These are phyloP conservation scores for Megaptera novaeangliae DNA, from an alignment of 2,113 vertebrate species.

Conservation along the genomic window DNA sequence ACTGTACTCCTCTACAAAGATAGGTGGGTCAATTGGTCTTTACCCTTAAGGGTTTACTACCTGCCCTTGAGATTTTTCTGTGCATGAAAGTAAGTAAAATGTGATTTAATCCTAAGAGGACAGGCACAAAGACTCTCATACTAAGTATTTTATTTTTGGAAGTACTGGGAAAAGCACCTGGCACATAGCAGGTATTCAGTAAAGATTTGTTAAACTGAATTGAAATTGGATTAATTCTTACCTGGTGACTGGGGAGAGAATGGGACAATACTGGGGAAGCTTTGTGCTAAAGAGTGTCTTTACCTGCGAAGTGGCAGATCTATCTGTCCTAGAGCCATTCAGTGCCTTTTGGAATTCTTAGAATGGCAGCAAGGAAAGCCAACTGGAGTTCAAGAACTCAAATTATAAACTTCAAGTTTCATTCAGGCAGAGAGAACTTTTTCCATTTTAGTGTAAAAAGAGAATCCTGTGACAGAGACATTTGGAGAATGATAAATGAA, in stretches of 20 bases:
- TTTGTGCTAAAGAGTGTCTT: conserved; percentile 21
- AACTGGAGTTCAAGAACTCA: background rate
- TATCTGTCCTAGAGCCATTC: background rate
- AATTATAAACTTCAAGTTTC: conserved; percentile 16
- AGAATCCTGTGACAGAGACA: background rate
- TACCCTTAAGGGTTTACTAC: background rate
- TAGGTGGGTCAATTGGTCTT: background rate
- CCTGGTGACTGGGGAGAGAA: background rate
- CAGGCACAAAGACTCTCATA: background rate
- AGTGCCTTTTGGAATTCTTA: background rate
- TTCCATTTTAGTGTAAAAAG: background rate
- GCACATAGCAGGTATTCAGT: background rate
- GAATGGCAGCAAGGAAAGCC: conserved; percentile 23
- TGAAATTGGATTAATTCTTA: background rate
- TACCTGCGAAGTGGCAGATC: background rate
- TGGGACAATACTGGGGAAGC: background rate
- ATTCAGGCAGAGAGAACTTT: background rate
- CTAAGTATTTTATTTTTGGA: background rate
- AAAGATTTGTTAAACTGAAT: background rate
- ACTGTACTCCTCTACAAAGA: background rate
- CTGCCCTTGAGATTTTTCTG: background rate
- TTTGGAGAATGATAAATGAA: background rate
- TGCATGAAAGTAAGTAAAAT: background rate
- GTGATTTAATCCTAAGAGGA: background rate
- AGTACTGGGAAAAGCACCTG: conserved; percentile 19